phyloP scores from a whole-genome alignment of 2,888 invertebrate genomes.

The Uropetala carovei region DNA sequence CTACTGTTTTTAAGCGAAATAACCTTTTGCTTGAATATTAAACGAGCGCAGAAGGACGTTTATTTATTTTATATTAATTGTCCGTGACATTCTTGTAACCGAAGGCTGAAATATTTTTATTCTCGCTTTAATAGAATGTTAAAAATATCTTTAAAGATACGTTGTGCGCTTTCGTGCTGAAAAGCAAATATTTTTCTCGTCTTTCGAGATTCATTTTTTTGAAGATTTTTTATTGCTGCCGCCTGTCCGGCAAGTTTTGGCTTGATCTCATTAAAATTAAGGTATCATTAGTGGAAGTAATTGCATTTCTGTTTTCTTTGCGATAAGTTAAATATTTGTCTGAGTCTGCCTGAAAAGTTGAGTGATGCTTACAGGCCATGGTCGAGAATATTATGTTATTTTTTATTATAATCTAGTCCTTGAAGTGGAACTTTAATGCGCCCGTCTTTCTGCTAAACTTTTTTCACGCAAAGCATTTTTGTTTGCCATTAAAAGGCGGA shows the following conservation, averaged over 20 bases:
- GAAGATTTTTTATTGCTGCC: neutral
- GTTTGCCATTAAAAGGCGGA: no score
- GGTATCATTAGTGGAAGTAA: slow-evolving; percentile 29
- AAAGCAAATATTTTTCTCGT: neutral
- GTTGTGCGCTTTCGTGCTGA: neutral
- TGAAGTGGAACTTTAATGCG: neutral
- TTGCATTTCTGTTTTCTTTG: slow-evolving; percentile 23
- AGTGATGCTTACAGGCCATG: neutral
- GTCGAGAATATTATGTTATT: neutral
- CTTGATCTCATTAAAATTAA: slow-evolving; percentile 25
- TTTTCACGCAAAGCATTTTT: no score
- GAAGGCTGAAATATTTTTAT: neutral
- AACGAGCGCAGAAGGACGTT: no score
- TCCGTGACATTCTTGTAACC: neutral
- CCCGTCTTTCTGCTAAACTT: no score
- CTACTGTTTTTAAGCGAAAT: no score
- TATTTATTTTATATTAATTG: neutral
- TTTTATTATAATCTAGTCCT: neutral
- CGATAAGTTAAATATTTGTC: slow-evolving; percentile 10
- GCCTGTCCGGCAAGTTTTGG: slow-evolving; percentile 11
- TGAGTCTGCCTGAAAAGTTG: neutral
- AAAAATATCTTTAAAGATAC: slow-evolving; percentile 20
- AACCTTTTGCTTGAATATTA: no score
- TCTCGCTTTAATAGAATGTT: neutral
- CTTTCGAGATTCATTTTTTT: neutral